Percentiles rank a stretch among this genome's conserved stretches.
Evolutionary conservation across 2,113 vertebrate genomes (phyloP).

Genomic region (Sapayoa aenigma): DNA sequence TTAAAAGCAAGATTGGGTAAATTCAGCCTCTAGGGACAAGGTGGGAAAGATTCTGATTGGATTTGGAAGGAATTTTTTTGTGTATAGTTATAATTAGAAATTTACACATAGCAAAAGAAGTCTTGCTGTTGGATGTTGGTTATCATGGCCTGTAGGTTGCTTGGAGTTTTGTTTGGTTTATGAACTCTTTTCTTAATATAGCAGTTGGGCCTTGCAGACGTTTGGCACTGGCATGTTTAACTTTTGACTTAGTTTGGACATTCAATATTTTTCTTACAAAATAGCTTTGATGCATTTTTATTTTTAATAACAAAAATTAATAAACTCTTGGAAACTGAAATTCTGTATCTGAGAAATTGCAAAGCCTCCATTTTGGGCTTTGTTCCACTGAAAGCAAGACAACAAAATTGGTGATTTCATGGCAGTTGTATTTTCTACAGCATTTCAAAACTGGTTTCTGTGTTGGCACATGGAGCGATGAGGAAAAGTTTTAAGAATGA

Average conservation of each 20-base stretch:
- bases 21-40: neutral
- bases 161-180: constrained; percentile 35
- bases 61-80: neutral
- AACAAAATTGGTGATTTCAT: neutral
- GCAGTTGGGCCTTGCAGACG: neutral
- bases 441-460: neutral
- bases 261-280: constrained; percentile 26
- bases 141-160: neutral
- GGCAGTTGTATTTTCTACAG: neutral
- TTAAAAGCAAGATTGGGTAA: neutral
- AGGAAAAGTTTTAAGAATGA: neutral
- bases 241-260: constrained; percentile 52
- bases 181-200: constrained; percentile 51
- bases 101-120: neutral
- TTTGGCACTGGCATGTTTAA: constrained; percentile 5
- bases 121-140: neutral
- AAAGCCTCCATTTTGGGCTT: constrained; percentile 8
- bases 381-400: neutral
- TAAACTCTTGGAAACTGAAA: constrained; percentile 20
- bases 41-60: constrained; percentile 15
- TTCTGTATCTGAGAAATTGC: constrained; percentile 46
- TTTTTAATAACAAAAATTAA: neutral
- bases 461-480: fast-evolving
- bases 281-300: neutral
- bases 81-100: constrained; percentile 39